phyloP scores from a whole-genome alignment of 2,888 invertebrate genomes.

The Trilocha varians region DNA sequence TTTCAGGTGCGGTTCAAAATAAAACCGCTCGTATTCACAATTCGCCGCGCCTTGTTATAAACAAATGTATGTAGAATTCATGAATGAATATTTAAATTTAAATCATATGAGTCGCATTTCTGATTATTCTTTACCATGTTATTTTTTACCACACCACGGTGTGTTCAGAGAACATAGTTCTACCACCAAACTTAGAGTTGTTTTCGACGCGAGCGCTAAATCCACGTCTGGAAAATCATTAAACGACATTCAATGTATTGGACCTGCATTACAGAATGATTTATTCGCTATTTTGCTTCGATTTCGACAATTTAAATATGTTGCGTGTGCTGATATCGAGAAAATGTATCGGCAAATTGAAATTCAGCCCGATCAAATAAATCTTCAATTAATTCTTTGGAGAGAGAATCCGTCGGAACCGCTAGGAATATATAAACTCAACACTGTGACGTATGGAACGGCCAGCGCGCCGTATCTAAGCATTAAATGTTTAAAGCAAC shows the following conservation, averaged over 20 bases:
- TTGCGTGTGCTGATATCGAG: conserved; percentile 20
- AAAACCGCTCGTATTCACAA: no score
- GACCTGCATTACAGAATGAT: conserved; percentile 20
- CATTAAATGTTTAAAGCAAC: conserved; percentile 20
- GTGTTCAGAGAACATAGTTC: no score
- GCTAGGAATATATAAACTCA: conserved; percentile 17
- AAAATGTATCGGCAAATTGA: conserved; percentile 27
- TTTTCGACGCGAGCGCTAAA: conserved; percentile 12
- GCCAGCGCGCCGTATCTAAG: conserved; percentile 26
- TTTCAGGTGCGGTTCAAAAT: no score
- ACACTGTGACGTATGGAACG: conserved; percentile 23
- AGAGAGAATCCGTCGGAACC: conserved; percentile 15
- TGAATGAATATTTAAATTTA: no score
- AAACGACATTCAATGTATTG: conserved; percentile 17
- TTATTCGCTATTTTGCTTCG: conserved; percentile 22
- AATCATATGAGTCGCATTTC: no score
- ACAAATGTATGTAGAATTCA: no score
- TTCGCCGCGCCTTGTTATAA: no score
- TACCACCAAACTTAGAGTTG: conserved; percentile 8
- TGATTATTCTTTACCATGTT: no score
- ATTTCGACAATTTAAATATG: conserved; percentile 16
- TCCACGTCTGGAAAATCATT: conserved; percentile 12
- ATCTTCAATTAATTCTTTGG: conserved; percentile 29
- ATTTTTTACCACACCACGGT: no score
- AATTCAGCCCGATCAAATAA: conserved; percentile 17